phyloP scores from a whole-genome alignment of 2,113 vertebrate genomes.

The Pollachius pollachius region DNA sequence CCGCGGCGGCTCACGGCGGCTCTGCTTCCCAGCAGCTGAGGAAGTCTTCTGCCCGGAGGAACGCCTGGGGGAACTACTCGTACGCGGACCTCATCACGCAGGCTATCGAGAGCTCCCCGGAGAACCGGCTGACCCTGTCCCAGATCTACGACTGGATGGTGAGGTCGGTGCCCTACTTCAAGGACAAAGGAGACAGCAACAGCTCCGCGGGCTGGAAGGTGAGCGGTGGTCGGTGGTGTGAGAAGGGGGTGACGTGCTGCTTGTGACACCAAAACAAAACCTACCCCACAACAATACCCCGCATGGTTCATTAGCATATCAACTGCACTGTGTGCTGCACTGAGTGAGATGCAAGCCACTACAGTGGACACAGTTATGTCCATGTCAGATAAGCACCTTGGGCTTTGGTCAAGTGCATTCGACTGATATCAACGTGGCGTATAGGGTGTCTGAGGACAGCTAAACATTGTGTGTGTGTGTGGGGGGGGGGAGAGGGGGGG shows the following conservation, averaged over 20 bases:
- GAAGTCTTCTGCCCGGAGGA: constrained; percentile 91
- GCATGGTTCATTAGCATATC: not conserved
- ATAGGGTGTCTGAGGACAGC: no score
- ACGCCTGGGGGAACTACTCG: constrained; percentile 97
- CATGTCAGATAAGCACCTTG: not conserved
- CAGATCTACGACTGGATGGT: constrained; percentile 99
- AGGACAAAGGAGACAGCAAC: constrained; percentile 98
- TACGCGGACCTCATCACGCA: constrained; percentile 95
- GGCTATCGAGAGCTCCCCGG: constrained; percentile 92
- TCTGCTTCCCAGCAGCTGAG: constrained; percentile 79
- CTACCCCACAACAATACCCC: not conserved
- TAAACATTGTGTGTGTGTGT: no score
- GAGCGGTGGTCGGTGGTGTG: constrained; percentile 25
- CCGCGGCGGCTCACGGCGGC: constrained; percentile 56
- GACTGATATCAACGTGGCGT: constrained; percentile 9
- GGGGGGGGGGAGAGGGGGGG: no score
- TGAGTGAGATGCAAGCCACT: not conserved
- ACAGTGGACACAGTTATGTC: no score
- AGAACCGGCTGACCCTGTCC: constrained; percentile 92
- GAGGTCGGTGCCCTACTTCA: constrained; percentile 96
- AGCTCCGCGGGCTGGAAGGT: constrained; percentile 98
- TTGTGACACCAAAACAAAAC: not conserved
- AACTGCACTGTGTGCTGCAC: not conserved
- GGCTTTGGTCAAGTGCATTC: constrained; percentile 12
- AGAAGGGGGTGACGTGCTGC: no score